These are phyloP conservation scores for Ochotona curzoniae DNA, from an alignment of 2,113 vertebrate genomes.

Conservation along the genomic window DNA sequence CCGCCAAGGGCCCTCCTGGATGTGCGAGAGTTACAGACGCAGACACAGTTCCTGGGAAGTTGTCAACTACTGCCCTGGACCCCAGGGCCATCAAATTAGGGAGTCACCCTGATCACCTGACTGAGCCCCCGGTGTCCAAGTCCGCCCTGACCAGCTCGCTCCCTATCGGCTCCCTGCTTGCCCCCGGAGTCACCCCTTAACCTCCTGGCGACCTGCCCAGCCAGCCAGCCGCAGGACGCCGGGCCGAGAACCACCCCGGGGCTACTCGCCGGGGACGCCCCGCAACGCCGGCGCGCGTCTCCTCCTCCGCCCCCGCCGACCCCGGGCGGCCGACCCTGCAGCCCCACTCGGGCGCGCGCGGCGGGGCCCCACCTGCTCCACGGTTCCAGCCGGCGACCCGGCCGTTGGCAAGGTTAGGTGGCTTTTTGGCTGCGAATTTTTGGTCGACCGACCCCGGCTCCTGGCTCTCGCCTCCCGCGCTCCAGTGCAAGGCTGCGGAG, in stretches of 20 bases:
- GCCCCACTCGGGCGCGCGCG: slow-evolving; percentile 3
- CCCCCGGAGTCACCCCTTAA: background rate
- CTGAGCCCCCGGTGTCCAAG: slow-evolving; percentile 69
- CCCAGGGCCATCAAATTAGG: slow-evolving; percentile 76
- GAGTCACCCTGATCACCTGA: slow-evolving; percentile 74
- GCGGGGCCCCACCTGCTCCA: slow-evolving; percentile 54
- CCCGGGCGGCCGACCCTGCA: slow-evolving; percentile 20
- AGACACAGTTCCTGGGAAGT: slow-evolving; percentile 66
- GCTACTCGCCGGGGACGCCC: background rate
- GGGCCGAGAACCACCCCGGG: slow-evolving; percentile 9
- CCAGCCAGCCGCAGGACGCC: background rate
- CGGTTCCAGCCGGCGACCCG: background rate
- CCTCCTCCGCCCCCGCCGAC: background rate
- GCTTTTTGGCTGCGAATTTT: slow-evolving; percentile 72
- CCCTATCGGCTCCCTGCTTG: background rate
- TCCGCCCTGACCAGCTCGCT: slow-evolving; percentile 28
- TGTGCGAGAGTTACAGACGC: background rate
- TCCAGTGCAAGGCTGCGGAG: slow-evolving; percentile 76
- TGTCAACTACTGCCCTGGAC: slow-evolving; percentile 77
- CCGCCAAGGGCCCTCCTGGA: background rate
- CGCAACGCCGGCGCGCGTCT: background rate
- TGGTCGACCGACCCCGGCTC: slow-evolving; percentile 47
- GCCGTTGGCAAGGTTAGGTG: slow-evolving; percentile 65
- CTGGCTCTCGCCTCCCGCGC: slow-evolving; percentile 67
- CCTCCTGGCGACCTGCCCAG: slow-evolving; percentile 51